phyloP scores from a whole-genome alignment of 2,113 vertebrate species.

The Rhipidura dahli region DNA sequence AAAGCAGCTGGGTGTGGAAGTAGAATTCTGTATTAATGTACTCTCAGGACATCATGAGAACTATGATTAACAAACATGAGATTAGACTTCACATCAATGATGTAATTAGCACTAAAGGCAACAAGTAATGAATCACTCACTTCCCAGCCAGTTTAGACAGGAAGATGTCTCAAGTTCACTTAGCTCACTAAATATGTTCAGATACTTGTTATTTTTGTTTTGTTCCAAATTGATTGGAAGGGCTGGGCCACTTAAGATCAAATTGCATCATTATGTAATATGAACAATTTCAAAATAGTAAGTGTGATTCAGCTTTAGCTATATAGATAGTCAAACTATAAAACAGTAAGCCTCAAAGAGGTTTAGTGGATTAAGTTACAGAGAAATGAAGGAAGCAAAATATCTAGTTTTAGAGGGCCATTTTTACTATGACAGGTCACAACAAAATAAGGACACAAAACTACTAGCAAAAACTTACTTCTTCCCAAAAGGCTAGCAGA shows the following conservation, averaged over 20 bases:
- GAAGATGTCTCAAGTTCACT: background rate
- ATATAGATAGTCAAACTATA: background rate
- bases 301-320: background rate
- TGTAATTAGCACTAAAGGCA: background rate
- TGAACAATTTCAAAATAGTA: background rate
- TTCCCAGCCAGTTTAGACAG: conserved; percentile 38
- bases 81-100: background rate
- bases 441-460: conserved; percentile 36
- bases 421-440: conserved; percentile 6
- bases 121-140: background rate
- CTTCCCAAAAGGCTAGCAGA: conserved; percentile 82
- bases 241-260: background rate
- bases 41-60: background rate
- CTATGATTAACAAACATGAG: background rate
- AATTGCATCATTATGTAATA: background rate
- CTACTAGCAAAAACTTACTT: conserved; percentile 71
- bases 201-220: background rate
- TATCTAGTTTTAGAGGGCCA: background rate
- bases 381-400: background rate
- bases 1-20: background rate
- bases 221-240: background rate
- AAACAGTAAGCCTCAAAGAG: background rate
- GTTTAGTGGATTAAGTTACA: conserved; percentile 19
- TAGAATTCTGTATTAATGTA: background rate
- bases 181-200: background rate